phyloP scores from a whole-genome alignment of 2,797 vertebrate genomes.

The Rhinoraja longicauda region DNA sequence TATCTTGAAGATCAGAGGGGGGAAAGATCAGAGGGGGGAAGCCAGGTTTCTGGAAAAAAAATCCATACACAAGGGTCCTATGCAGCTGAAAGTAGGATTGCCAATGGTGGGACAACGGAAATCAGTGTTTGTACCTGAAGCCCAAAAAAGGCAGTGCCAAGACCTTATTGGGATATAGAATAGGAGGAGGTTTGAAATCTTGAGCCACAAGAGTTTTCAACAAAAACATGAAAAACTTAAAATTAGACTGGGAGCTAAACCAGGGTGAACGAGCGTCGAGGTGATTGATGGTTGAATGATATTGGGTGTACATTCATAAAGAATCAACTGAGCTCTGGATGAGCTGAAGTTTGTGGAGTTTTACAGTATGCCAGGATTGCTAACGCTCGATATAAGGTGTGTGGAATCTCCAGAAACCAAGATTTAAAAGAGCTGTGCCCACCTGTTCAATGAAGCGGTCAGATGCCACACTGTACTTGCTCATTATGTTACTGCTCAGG shows the following conservation, averaged over 20 bases:
- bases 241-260: neutral
- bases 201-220: neutral
- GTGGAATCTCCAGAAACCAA: neutral
- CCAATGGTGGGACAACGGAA: neutral
- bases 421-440: conserved; percentile 33
- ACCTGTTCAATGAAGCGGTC: conserved; percentile 86
- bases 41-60: neutral
- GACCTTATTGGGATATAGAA: neutral
- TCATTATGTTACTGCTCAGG: conserved; percentile 69
- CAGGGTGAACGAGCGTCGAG: neutral
- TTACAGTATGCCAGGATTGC: no score
- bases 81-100: neutral
- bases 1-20: no score
- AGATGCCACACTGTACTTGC: conserved; percentile 82
- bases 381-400: neutral
- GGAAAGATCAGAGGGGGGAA: no score
- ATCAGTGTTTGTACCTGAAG: neutral
- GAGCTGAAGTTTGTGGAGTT: neutral
- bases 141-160: neutral
- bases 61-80: neutral
- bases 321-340: no score
- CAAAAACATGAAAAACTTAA: neutral
- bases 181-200: neutral
- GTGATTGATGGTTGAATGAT: neutral
- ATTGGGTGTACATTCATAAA: neutral